Percentiles rank a stretch among this genome's conserved stretches.
phyloP scores from a whole-genome alignment of 2,113 vertebrate species.

The Muntiacus muntjak region DNA sequence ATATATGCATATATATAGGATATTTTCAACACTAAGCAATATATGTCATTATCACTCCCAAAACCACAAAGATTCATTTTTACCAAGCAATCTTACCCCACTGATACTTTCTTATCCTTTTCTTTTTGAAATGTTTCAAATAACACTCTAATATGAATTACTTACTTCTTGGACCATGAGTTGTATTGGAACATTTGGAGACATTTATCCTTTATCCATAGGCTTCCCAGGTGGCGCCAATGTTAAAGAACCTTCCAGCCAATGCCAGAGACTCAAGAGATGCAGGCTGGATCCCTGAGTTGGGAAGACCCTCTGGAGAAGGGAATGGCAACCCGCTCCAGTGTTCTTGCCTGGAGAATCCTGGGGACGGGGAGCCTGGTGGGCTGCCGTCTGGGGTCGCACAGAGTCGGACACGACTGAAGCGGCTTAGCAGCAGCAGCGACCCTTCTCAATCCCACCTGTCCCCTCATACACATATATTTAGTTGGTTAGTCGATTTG shows the following conservation, averaged over 20 bases:
- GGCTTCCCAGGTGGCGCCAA: neutral
- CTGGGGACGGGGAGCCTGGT: neutral
- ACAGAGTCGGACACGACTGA: fast-evolving
- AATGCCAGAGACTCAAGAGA: neutral
- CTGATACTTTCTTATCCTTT: neutral
- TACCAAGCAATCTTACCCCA: neutral
- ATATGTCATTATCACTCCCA: neutral
- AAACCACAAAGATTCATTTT: neutral
- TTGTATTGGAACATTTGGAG: neutral
- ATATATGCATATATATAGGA: neutral
- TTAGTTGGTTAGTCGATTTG: neutral
- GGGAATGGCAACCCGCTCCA: neutral
- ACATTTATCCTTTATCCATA: neutral
- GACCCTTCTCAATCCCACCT: fast-evolving
- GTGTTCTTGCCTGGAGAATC: neutral
- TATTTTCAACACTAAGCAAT: neutral
- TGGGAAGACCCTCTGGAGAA: neutral
- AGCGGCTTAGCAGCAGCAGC: neutral
- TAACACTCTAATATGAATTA: neutral
- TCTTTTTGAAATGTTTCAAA: neutral
- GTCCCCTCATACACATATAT: neutral
- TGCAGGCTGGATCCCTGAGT: neutral
- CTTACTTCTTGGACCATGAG: neutral
- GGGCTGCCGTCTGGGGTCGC: neutral
- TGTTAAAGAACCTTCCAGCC: neutral